phyloP scores from a whole-genome alignment of 1,140 invertebrate species.

The Neotoxoptera formosana region DNA sequence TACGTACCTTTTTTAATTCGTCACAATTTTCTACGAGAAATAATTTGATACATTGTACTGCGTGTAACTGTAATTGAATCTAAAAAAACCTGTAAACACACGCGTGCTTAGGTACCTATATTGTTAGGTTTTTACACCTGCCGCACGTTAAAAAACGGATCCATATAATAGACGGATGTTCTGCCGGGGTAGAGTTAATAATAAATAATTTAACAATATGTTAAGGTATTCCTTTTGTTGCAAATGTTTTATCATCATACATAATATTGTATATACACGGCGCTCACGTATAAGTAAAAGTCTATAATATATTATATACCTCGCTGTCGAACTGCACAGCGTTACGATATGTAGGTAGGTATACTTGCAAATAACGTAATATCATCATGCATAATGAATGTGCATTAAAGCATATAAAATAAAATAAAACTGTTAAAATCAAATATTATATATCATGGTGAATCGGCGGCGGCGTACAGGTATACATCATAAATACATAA shows the following conservation, averaged over 20 bases:
- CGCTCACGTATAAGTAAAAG: background rate
- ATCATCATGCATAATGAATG: background rate
- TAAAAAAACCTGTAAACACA: background rate
- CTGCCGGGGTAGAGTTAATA: background rate
- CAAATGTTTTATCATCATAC: background rate
- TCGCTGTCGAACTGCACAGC: too few species aligned
- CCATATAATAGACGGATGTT: background rate
- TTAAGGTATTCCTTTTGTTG: background rate
- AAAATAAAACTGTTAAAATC: background rate
- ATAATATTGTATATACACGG: background rate
- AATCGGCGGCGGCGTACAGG: too few species aligned
- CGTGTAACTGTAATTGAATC: background rate
- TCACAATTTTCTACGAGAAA: background rate
- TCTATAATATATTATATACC: background rate
- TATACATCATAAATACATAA: constrained; percentile 7
- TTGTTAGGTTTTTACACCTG: background rate
- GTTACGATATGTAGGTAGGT: background rate
- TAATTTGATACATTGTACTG: background rate
- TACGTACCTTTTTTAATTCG: background rate
- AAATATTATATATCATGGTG: background rate
- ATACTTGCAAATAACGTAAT: background rate
- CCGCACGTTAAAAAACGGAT: background rate
- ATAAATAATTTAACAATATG: constrained; percentile 1
- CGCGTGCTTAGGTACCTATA: background rate
- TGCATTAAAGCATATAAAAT: background rate